Evolutionary conservation across 1,140 invertebrate genomes (phyloP).

Genomic region (Bombus confusus): DNA sequence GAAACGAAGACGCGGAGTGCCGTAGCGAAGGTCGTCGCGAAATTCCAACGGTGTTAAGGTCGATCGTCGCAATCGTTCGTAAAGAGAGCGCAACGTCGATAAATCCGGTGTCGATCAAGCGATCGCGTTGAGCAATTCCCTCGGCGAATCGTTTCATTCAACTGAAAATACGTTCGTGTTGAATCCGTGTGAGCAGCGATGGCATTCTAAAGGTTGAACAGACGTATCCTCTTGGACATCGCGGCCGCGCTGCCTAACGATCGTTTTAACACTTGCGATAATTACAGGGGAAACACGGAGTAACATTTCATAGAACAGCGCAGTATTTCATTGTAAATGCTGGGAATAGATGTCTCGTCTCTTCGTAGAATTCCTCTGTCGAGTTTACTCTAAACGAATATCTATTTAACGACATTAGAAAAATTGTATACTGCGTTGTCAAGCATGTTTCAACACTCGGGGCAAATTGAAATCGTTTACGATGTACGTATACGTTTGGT

Average conservation of each 20-base stretch:
- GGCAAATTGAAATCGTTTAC: neutral
- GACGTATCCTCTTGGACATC: constrained; percentile 43
- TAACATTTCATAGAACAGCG: constrained; percentile 31
- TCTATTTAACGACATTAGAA: neutral
- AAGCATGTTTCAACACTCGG: neutral
- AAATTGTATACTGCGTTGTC: neutral
- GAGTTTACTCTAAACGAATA: neutral
- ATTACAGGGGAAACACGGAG: constrained; percentile 51
- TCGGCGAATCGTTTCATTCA: constrained; percentile 39
- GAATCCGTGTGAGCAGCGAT: constrained; percentile 1
- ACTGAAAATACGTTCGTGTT: neutral
- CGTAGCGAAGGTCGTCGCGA: constrained; percentile 40
- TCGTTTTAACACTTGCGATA: constrained; percentile 47
- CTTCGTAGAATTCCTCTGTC: neutral
- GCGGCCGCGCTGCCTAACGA: constrained; percentile 22
- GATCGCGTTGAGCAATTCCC: constrained; percentile 33
- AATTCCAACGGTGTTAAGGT: constrained; percentile 46
- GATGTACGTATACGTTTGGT: too few species aligned
- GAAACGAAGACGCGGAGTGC: constrained; percentile 16
- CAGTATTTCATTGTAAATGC: neutral
- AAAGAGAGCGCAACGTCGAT: neutral
- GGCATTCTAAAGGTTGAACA: constrained; percentile 51
- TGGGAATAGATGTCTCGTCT: neutral
- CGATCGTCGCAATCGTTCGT: constrained; percentile 16
- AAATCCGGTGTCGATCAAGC: constrained; percentile 8